Conservation (phyloP, 2,797 vertebrate genomes). For the Cryptoblepharus egeriae region DNA sequence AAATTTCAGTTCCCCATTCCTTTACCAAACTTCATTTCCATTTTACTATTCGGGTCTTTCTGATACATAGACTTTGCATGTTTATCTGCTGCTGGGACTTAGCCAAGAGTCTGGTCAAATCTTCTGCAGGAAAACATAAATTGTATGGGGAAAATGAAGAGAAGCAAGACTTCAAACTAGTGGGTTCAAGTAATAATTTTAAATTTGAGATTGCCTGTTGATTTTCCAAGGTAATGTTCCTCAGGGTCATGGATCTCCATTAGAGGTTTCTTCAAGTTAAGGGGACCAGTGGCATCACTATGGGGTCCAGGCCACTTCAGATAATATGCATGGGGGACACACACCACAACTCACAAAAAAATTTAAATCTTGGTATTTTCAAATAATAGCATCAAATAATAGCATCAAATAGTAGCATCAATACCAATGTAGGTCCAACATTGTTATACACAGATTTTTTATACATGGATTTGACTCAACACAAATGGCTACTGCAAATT, state of each 20-base stretch:
- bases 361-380: too few species aligned
- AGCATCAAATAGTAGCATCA: too few species aligned
- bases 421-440: too few species aligned
- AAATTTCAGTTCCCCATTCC: neutral
- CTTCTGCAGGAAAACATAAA: neutral
- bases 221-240: neutral
- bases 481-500: too few species aligned
- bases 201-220: neutral
- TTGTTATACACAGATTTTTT: too few species aligned
- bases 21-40: neutral
- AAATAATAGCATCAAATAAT: too few species aligned
- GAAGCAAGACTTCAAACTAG: neutral
- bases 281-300: neutral
- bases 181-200: neutral
- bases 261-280: neutral
- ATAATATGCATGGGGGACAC: too few species aligned
- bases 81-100: neutral
- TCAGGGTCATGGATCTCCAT: neutral
- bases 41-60: neutral
- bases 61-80: neutral
- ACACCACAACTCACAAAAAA: too few species aligned
- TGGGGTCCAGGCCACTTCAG: too few species aligned
- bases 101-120: neutral
- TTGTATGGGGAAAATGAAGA: neutral
- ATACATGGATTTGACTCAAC: too few species aligned